These are phyloP conservation scores for Maniola hyperantus DNA, from an alignment of 2,888 invertebrate genomes.

Conservation along the genomic window DNA sequence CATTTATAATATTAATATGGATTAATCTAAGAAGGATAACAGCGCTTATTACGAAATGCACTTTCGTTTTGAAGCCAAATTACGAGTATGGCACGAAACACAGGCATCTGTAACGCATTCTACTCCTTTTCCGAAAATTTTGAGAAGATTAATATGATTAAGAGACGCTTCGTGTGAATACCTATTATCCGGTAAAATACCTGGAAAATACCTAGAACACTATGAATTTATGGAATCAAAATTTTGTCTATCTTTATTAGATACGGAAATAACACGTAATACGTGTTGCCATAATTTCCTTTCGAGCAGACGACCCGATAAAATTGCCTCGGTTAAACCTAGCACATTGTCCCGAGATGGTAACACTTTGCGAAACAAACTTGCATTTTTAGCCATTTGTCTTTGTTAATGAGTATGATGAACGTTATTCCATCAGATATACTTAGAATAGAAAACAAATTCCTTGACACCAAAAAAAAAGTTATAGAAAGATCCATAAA, in stretches of 20 bases:
- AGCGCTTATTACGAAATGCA: not conserved
- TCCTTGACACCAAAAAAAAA: too few species aligned
- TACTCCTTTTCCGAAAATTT: not conserved
- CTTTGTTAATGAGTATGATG: constrained; percentile 19
- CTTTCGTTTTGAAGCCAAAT: not conserved
- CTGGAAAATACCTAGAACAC: not conserved
- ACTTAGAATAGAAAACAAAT: too few species aligned
- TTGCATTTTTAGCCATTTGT: constrained; percentile 25
- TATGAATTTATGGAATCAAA: constrained; percentile 9
- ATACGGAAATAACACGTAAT: constrained; percentile 36
- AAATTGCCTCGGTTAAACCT: constrained; percentile 32
- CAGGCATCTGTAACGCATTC: not conserved
- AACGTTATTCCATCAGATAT: too few species aligned
- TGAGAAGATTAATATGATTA: constrained; percentile 8
- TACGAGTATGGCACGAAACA: not conserved
- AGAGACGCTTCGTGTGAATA: not conserved
- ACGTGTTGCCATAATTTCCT: constrained; percentile 36
- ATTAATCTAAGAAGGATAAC: not conserved
- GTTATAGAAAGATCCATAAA: too few species aligned
- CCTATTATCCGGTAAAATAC: not conserved
- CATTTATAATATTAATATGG: too few species aligned
- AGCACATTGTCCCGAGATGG: constrained; percentile 22
- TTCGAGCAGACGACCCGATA: constrained; percentile 35
- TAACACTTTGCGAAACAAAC: constrained; percentile 4
- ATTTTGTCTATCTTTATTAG: constrained; percentile 31